Conservation (phyloP, 2,113 vertebrate species). For the Siphamia tubifer region DNA sequence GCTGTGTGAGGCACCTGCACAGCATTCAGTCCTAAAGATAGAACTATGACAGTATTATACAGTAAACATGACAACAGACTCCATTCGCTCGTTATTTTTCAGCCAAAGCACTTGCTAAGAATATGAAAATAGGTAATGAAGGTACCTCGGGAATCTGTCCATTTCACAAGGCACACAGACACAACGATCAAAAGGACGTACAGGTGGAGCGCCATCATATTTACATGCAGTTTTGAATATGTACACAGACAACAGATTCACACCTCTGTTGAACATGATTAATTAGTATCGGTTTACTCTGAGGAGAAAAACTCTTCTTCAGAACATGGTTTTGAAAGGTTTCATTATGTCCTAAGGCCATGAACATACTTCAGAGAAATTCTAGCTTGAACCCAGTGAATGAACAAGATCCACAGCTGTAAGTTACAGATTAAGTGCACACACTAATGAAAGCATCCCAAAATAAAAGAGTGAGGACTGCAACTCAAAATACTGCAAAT, state of each 20-base stretch:
- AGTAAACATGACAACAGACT: constrained; percentile 49
- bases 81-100: constrained; percentile 12
- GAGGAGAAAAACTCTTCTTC: background rate
- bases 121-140: too few species aligned
- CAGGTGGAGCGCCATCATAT: constrained; percentile 24
- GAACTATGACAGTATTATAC: constrained; percentile 26
- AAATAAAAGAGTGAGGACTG: constrained; percentile 12
- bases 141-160: background rate
- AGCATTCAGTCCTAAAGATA: constrained; percentile 16
- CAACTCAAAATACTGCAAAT: constrained; percentile 51
- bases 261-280: constrained; percentile 1
- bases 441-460: constrained; percentile 3
- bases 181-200: constrained; percentile 30
- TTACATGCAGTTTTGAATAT: constrained; percentile 55
- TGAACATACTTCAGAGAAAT: constrained; percentile 13
- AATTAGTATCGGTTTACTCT: constrained; percentile 12
- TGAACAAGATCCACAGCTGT: too few species aligned
- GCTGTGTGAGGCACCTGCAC: constrained; percentile 27
- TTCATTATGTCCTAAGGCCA: constrained; percentile 3
- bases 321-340: background rate
- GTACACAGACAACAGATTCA: constrained; percentile 22
- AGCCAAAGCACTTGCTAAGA: too few species aligned
- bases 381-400: background rate
- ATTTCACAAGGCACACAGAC: background rate
- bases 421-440: too few species aligned